A percentile compares a stretch with the other conserved stretches of the same genome.
Evolutionary conservation across 1,140 invertebrate species (phyloP).

Genomic region (Harlomillsia oculata): DNA sequence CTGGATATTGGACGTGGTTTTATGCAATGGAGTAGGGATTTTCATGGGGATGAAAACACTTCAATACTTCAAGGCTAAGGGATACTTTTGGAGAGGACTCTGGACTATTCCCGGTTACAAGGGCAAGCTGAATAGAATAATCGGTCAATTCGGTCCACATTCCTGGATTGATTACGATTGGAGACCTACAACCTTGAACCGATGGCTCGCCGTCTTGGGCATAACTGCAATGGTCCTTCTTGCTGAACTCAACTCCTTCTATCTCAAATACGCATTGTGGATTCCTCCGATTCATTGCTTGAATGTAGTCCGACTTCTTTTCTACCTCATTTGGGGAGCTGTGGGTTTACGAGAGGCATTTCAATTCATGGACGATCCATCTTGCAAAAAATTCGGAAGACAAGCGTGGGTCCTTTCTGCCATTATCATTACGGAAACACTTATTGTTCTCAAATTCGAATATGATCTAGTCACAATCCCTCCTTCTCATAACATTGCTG

Average conservation of each 20-base stretch:
- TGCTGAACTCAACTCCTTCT: slow-evolving; percentile 54
- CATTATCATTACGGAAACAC: slow-evolving; percentile 51
- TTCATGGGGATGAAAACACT: slow-evolving; percentile 50
- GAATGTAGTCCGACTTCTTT: slow-evolving; percentile 46
- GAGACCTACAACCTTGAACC: slow-evolving; percentile 47
- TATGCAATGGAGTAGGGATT: slow-evolving; percentile 53
- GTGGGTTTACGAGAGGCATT: slow-evolving; percentile 44
- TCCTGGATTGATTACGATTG: slow-evolving; percentile 55
- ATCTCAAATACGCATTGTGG: slow-evolving; percentile 55
- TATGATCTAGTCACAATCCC: slow-evolving; percentile 49
- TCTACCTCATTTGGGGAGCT: slow-evolving; percentile 50
- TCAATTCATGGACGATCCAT: slow-evolving; percentile 51
- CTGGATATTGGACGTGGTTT: slow-evolving; percentile 53
- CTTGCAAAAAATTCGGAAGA: slow-evolving; percentile 49
- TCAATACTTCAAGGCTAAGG: slow-evolving; percentile 50
- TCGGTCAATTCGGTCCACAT: slow-evolving; percentile 52
- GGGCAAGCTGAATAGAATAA: slow-evolving; percentile 48
- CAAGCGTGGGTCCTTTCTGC: slow-evolving; percentile 50
- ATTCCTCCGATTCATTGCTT: slow-evolving; percentile 50
- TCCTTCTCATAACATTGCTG: slow-evolving; percentile 38
- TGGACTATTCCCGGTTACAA: slow-evolving; percentile 51
- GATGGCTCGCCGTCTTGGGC: slow-evolving; percentile 48
- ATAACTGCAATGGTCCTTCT: slow-evolving; percentile 46
- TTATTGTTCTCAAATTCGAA: slow-evolving; percentile 52
- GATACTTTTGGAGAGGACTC: slow-evolving; percentile 52